phyloP scores from a whole-genome alignment of 2,113 vertebrate genomes.

The Oxyruncus cristatus region DNA sequence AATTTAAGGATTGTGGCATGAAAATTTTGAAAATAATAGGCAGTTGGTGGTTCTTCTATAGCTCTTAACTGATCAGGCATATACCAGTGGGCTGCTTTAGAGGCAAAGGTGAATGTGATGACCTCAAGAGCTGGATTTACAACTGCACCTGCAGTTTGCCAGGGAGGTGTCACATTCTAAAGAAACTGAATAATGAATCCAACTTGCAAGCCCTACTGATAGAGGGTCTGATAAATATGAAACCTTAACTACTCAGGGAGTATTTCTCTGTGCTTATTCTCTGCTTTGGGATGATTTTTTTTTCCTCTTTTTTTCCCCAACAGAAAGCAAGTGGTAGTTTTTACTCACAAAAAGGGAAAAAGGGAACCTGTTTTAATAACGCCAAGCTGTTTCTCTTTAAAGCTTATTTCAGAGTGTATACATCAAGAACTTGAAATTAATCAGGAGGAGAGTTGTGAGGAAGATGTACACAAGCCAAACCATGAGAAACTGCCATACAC shows the following conservation, averaged over 20 bases:
- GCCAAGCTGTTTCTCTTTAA: not conserved
- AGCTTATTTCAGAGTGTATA: not conserved
- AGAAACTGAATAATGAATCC: not conserved
- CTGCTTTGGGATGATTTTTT: not conserved
- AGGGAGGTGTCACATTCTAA: not conserved
- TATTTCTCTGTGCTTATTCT: not conserved
- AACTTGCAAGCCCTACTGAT: not conserved
- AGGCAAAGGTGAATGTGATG: not conserved
- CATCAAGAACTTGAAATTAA: not conserved
- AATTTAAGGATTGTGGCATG: not conserved
- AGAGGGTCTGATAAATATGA: not conserved
- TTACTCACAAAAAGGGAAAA: not conserved
- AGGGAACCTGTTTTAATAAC: not conserved
- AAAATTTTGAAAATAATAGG: not conserved
- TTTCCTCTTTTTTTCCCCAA: not conserved
- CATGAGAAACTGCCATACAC: not conserved
- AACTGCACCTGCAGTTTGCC: not conserved
- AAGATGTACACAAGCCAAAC: not conserved
- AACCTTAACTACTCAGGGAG: not conserved
- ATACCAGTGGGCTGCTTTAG: not conserved
- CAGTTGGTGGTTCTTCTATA: not conserved
- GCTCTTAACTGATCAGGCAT: not conserved
- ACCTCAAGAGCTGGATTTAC: not conserved
- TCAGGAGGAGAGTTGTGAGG: not conserved
- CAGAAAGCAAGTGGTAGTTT: not conserved